Percentiles rank a stretch among this genome's conserved stretches.
These are phyloP conservation scores for Dione juno DNA, from an alignment of 2,888 invertebrate genomes.

Conservation along the genomic window DNA sequence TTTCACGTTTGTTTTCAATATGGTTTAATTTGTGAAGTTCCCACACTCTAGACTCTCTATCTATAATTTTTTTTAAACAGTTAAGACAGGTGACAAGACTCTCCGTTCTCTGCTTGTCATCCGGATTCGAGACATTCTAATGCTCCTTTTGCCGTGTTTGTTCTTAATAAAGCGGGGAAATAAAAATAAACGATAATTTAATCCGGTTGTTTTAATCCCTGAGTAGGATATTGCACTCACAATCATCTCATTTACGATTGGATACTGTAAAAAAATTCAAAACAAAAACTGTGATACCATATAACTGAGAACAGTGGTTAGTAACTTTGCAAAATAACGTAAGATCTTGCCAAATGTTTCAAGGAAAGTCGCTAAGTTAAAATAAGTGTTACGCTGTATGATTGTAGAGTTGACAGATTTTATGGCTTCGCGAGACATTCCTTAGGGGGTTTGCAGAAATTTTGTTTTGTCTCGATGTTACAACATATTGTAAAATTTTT, in stretches of 20 bases:
- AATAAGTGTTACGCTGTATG: conserved; percentile 23
- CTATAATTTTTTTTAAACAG: too few species aligned
- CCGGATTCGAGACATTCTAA: too few species aligned
- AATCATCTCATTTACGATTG: too few species aligned
- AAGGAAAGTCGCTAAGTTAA: conserved; percentile 22
- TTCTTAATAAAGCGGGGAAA: too few species aligned
- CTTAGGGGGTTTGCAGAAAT: background rate
- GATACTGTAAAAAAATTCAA: background rate
- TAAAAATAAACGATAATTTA: too few species aligned
- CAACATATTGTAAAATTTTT: background rate
- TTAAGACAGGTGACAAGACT: too few species aligned
- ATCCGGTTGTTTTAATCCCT: too few species aligned
- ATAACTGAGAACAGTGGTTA: conserved; percentile 11
- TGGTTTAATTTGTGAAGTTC: too few species aligned
- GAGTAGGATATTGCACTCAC: background rate
- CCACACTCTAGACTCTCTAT: too few species aligned
- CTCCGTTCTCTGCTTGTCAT: too few species aligned
- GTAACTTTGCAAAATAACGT: conserved; percentile 25
- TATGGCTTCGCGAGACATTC: conserved; percentile 23
- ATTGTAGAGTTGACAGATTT: conserved; percentile 22
- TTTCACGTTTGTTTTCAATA: too few species aligned
- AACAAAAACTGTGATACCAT: background rate
- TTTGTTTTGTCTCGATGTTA: background rate
- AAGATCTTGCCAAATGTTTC: conserved; percentile 28
- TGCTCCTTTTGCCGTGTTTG: too few species aligned